Percentiles rank a stretch among this genome's conserved stretches.
Evolutionary conservation across 2,888 invertebrate species (phyloP).

Genomic region (Neoscelio sp.): DNA sequence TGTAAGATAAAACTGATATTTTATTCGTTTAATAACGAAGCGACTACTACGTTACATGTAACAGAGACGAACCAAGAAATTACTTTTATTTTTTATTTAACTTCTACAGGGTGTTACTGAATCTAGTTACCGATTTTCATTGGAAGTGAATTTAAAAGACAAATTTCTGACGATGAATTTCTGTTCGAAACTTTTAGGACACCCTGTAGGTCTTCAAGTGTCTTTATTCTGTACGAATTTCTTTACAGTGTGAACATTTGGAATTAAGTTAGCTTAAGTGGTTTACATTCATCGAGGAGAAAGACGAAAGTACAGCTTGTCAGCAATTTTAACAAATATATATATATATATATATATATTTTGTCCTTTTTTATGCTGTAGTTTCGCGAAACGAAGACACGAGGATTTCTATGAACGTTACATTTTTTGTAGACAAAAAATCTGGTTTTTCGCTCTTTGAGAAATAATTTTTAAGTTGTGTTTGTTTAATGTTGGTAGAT

Average conservation of each 20-base stretch:
- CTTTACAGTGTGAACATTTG: conserved; percentile 24
- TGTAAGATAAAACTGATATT: conserved; percentile 32
- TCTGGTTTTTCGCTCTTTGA: conserved; percentile 42
- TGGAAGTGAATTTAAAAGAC: no score
- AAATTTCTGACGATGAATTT: background rate
- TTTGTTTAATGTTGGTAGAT: no score
- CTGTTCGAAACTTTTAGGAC: conserved; percentile 12
- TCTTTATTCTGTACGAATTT: conserved; percentile 4
- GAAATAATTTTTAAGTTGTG: no score
- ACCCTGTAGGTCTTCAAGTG: conserved; percentile 44
- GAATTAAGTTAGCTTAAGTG: conserved; percentile 54
- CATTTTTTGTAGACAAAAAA: conserved; percentile 50
- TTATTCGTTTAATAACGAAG: conserved; percentile 31
- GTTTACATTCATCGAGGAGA: conserved; percentile 52
- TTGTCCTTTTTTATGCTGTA: conserved; percentile 12
- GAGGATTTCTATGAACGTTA: conserved; percentile 8
- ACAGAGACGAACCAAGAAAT: no score
- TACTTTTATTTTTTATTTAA: no score
- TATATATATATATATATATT: conserved; percentile 42
- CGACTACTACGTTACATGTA: background rate
- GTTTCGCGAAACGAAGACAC: conserved; percentile 12
- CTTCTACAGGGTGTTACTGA: background rate
- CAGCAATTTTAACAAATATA: conserved; percentile 53
- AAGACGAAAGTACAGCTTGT: conserved; percentile 44
- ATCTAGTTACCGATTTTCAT: no score